Percentiles rank a stretch among this genome's conserved stretches.
These are phyloP conservation scores for Setipinna tenuifilis DNA, from an alignment of 2,797 vertebrate species.

Conservation along the genomic window DNA sequence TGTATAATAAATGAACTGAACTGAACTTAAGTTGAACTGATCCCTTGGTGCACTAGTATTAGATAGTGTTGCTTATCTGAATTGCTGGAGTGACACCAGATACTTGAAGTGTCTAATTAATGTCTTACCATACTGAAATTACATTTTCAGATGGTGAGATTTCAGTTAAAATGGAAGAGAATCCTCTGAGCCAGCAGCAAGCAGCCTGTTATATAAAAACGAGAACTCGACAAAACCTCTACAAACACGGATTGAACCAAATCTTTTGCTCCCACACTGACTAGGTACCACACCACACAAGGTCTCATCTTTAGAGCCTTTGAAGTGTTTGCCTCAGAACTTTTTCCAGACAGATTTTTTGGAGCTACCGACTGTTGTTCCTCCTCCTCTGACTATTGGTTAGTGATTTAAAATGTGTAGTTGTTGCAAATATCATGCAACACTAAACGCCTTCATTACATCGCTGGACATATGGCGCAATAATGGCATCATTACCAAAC, in stretches of 20 bases:
- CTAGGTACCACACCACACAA: not conserved
- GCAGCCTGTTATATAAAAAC: not conserved
- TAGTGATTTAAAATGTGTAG: not conserved
- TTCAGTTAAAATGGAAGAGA: not conserved
- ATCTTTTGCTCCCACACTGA: not conserved
- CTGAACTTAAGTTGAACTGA: not conserved
- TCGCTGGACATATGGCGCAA: not conserved
- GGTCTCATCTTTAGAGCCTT: not conserved
- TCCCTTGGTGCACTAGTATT: not conserved
- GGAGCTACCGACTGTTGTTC: not conserved
- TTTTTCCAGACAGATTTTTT: not conserved
- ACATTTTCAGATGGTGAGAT: slow-evolving; percentile 11
- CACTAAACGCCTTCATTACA: not conserved
- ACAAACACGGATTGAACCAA: slow-evolving; percentile 8
- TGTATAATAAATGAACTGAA: too few relatives aligned
- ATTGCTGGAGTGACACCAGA: slow-evolving; percentile 14
- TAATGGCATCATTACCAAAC: not conserved
- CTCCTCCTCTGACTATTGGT: not conserved
- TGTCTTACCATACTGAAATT: not conserved
- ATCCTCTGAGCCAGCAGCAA: not conserved
- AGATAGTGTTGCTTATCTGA: slow-evolving; percentile 9
- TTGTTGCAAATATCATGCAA: not conserved
- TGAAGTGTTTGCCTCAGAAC: not conserved
- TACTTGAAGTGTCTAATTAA: slow-evolving; percentile 6
- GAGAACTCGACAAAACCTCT: not conserved